Evolutionary conservation across 2,888 invertebrate species (phyloP), one percentile per base, ranked within the genome.

Genomic region (Biston betularia): DNA sequence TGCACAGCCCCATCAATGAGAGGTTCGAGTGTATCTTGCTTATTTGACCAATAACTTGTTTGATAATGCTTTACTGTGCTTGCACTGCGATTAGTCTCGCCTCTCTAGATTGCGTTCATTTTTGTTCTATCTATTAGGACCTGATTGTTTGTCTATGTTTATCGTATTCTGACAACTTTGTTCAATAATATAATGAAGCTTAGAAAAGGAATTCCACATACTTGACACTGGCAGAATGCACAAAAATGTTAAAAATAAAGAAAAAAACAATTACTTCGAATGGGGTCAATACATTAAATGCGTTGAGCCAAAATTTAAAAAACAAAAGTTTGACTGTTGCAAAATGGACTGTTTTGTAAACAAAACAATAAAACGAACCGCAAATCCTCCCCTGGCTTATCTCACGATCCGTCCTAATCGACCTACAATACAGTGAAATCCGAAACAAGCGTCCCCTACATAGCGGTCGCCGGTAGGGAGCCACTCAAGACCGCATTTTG

Each of bases 41-140:
- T 92, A 88, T 92, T 92, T 90, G 88, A 90, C 88, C 89, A 89
- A 91, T 89, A 92, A 89, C 89, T 90, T 89, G 90, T 89, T 88
- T 88, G 90, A 88, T 90, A 89, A 88, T 83, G 82, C 81, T 88
- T 83, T 83, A 86, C 87, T 85, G 82, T 87, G 88, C 87, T 89
- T 86, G 86, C 81, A 81, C 79, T 89, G 81, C 85, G 88, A 90
- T 90, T 89, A 90, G 83, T 83, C 79, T 80, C 81, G 78, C 78
- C 84, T 83, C 82, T 85, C 79, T 82, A 86, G 84, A 89, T 89
- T 89, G 81, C 76, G 81, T 78, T 80, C 77, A 59, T 83, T 87
- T 87, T 86, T 83, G 81, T 83, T 86, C 79, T 84, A 83, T 85
- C 82, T 84, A 80, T 83, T 84, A 79, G 75, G 52, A 53, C 14